These are phyloP conservation scores for Phylloscopus trochiloides DNA, from an alignment of 2,113 vertebrate species.

Conservation along the genomic window DNA sequence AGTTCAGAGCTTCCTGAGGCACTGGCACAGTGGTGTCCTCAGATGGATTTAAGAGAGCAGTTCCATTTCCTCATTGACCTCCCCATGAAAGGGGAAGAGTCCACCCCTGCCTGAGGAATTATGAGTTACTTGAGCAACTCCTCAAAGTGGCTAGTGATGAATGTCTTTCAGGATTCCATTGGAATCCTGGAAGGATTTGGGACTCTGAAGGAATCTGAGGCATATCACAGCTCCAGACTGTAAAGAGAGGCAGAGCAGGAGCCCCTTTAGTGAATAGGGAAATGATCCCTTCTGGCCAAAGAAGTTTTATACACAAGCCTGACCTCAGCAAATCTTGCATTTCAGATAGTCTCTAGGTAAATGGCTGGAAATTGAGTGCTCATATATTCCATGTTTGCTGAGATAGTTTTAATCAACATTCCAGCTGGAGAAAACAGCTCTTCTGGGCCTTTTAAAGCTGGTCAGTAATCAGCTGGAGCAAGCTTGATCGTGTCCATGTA, in stretches of 20 bases:
- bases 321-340: not conserved
- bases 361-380: not conserved
- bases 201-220: not conserved
- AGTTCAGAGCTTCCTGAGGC: not conserved
- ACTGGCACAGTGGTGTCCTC: not conserved
- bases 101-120: not conserved
- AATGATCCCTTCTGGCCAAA: not conserved
- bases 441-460: not conserved
- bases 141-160: rapidly evolving
- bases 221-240: not conserved
- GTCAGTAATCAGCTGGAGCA: not conserved
- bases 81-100: not conserved
- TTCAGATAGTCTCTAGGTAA: not conserved
- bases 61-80: not conserved
- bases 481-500: not conserved
- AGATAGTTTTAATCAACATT: not conserved
- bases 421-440: conserved; percentile 27
- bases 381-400: not conserved
- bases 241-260: not conserved
- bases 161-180: not conserved
- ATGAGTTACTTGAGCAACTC: not conserved
- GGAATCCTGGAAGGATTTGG: not conserved
- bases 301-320: not conserved
- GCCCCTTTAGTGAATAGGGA: not conserved
- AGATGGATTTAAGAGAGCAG: not conserved